Evolutionary conservation across 2,888 invertebrate species (phyloP), one percentile per base, ranked within the genome.

Genomic region (Stratiomys singularior): DNA sequence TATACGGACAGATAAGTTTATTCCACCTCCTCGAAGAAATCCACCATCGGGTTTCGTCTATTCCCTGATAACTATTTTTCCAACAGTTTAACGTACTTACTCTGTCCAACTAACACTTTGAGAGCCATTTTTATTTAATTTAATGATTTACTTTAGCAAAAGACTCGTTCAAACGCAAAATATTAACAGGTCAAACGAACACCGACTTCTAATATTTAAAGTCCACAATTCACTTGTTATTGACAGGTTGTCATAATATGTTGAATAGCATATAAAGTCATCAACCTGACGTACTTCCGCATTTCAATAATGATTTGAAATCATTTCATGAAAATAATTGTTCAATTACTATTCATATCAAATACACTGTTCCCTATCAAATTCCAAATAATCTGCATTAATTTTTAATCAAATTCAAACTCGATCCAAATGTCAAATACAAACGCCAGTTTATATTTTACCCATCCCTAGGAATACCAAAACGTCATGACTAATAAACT

Each of bases 81-180:
- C 9, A 37, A 37, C 37, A 37, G 37, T 37, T 37, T 37, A 37
- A 9, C 37, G n/a, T 44, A 94, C 94, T 94, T 89, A 95, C 95
- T 95, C 89, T 93, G 93, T 81, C 95, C 95, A 85, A 95, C 95
- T 87, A 93, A 91, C 86, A 91, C 92, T 90, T 95, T 95, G 85
- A 95, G 90, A 89, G 95, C 94, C 95, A 95, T 95, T 89, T 84
- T 84, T 52, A 37, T 1, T n/a, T 44, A 60, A 5, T 47, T 67
- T 67, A 15, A 37, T 27, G 23, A 28, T 27, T 23, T 28, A 56
- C 27, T 72, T 25, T 5, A 72, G 23, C 21, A 56, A 52, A 27
- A 5, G 56, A 69, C n/a, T 69, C n/a, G 56, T 56, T 37, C 7
- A 56, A 21, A 15, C n/a, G 21, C 56, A 56, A 21, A 56, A 21